Conservation (phyloP, 30 jellyfish, hydroid and myxozoan species). For the Aurelia sp. region DNA sequence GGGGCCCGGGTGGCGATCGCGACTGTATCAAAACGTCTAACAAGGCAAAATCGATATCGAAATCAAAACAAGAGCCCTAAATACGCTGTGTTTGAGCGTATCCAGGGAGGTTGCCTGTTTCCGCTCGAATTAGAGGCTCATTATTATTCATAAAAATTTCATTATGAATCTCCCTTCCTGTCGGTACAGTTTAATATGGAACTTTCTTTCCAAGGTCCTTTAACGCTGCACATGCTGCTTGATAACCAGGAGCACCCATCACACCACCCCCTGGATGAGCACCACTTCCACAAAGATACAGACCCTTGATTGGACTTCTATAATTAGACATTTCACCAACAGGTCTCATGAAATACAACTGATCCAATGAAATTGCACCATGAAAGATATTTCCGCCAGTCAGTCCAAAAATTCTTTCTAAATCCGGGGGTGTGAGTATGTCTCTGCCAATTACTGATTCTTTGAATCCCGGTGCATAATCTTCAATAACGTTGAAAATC, state of each 20-base stretch:
- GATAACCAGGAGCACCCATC: constrained; percentile 65
- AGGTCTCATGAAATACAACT: constrained; percentile 59
- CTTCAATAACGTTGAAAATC: constrained; percentile 48
- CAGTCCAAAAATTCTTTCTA: constrained; percentile 50
- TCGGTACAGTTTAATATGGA: not conserved
- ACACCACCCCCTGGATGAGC: constrained; percentile 83
- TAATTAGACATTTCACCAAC: constrained; percentile 42
- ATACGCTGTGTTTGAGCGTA: too few relatives aligned
- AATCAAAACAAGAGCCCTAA: too few relatives aligned
- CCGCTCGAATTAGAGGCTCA: too few relatives aligned
- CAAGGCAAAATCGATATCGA: too few relatives aligned
- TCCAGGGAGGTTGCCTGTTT: too few relatives aligned
- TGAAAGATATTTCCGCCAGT: constrained; percentile 74
- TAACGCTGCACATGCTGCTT: constrained; percentile 50
- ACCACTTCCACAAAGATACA: constrained; percentile 66
- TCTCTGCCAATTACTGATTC: constrained; percentile 43
- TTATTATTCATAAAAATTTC: too few relatives aligned
- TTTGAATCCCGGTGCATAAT: constrained; percentile 61
- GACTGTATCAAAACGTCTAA: too few relatives aligned
- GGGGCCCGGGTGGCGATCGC: too few relatives aligned
- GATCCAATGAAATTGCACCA: constrained; percentile 64
- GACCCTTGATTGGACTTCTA: constrained; percentile 44
- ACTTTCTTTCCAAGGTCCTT: constrained; percentile 31
- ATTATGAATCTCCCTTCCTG: not conserved
- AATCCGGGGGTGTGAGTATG: constrained; percentile 62